Evolutionary conservation across 2,888 invertebrate genomes (phyloP).

Genomic region (Clistopyga incitator): DNA sequence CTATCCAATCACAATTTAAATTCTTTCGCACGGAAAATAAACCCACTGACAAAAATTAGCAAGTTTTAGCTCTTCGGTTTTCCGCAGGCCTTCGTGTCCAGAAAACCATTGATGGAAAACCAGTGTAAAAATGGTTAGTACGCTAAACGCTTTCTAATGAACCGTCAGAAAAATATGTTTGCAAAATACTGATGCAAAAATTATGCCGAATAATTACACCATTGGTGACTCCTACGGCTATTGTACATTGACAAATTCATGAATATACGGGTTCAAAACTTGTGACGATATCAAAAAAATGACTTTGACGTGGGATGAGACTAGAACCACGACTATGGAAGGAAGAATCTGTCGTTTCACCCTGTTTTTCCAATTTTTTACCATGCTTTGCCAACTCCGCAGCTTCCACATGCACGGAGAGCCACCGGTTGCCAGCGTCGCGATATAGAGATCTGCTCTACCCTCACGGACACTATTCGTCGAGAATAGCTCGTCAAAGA

Average conservation of each 20-base stretch:
- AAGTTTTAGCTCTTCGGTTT: too few relatives aligned
- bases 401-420: neutral
- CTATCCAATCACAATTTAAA: too few relatives aligned
- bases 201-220: too few relatives aligned
- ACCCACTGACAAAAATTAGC: too few relatives aligned
- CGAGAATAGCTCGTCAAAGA: conserved; percentile 67
- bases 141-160: too few relatives aligned
- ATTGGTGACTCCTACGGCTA: neutral
- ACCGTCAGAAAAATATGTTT: neutral
- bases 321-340: neutral
- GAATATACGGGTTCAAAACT: neutral
- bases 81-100: too few relatives aligned
- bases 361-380: neutral
- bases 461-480: conserved; percentile 45
- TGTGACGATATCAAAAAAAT: neutral
- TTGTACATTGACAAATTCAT: neutral
- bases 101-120: too few relatives aligned
- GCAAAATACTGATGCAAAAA: neutral
- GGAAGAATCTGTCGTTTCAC: conserved; percentile 31
- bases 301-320: neutral
- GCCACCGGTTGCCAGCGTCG: conserved; percentile 18
- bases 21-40: too few relatives aligned
- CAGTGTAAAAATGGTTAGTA: too few relatives aligned
- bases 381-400: neutral
- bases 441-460: conserved; percentile 1